phyloP scores from a whole-genome alignment of 2,113 vertebrate species.

The Piaya cayana region DNA sequence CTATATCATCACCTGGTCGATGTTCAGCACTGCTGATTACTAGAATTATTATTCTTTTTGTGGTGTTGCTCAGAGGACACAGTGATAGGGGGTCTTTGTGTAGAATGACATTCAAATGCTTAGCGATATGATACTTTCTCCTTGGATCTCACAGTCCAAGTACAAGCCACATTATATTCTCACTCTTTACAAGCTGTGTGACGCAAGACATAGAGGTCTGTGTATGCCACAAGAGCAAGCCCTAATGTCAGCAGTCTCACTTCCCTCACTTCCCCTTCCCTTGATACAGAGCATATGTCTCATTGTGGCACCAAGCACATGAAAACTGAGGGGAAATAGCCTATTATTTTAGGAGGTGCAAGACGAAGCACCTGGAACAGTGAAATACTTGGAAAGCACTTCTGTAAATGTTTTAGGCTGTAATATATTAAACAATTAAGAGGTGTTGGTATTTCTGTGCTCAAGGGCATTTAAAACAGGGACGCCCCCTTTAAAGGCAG shows the following conservation, averaged over 20 bases:
- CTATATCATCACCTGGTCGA: neutral
- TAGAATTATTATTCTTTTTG: neutral
- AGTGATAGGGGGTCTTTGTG: neutral
- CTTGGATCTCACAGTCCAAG: neutral
- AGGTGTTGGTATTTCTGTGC: conserved; percentile 59
- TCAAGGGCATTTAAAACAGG: conserved; percentile 24
- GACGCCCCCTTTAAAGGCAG: conserved; percentile 49
- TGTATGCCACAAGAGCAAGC: neutral
- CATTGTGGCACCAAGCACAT: neutral
- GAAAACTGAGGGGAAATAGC: conserved; percentile 37
- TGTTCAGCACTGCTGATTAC: neutral
- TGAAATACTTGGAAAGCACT: conserved; percentile 54
- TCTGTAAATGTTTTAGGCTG: conserved; percentile 42
- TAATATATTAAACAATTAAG: conserved; percentile 58
- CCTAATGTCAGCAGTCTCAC: neutral
- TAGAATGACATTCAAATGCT: neutral
- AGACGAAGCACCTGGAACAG: conserved; percentile 54
- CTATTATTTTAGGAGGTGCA: conserved; percentile 55
- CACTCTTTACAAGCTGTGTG: neutral
- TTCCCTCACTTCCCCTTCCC: conserved; percentile 26
- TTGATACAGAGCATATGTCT: conserved; percentile 5
- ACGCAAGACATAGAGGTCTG: neutral
- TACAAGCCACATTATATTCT: neutral
- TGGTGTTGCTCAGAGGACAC: neutral
- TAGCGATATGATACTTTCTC: neutral